phyloP scores from a whole-genome alignment of 2,888 invertebrate species.

The Dermolepida albohirtum region DNA sequence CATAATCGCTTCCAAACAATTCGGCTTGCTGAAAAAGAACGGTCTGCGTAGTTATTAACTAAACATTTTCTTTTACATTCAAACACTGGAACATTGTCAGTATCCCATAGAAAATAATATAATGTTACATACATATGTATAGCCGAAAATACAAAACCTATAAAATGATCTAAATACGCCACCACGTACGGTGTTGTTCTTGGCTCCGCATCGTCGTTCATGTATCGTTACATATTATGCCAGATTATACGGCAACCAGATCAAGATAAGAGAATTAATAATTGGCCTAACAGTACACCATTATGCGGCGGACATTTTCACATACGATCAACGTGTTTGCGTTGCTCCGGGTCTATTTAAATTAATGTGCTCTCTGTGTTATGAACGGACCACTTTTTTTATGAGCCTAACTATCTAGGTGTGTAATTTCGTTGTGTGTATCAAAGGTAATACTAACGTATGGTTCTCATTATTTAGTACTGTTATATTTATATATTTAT shows the following conservation, averaged over 20 bases:
- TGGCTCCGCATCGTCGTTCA: slow-evolving; percentile 29
- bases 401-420: slow-evolving; percentile 39
- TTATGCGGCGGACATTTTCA: slow-evolving; percentile 42
- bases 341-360: slow-evolving; percentile 50
- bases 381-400: slow-evolving; percentile 46
- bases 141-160: slow-evolving; percentile 8
- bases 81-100: slow-evolving; percentile 22
- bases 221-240: slow-evolving; percentile 38
- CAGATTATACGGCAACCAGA: slow-evolving; percentile 47
- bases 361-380: slow-evolving; percentile 47
- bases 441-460: slow-evolving; percentile 48
- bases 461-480: slow-evolving; percentile 46
- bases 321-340: slow-evolving; percentile 45
- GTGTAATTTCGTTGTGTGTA: slow-evolving; percentile 48
- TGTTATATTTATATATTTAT: slow-evolving; percentile 44
- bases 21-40: slow-evolving; percentile 23
- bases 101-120: slow-evolving; percentile 1
- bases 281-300: slow-evolving; percentile 50
- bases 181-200: slow-evolving; percentile 22
- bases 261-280: slow-evolving; percentile 50
- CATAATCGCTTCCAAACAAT: slow-evolving; percentile 33
- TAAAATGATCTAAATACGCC: slow-evolving; percentile 19
- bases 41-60: slow-evolving; percentile 10
- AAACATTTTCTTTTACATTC: slow-evolving; percentile 21
- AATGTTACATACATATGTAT: not conserved